Percentiles rank a stretch among this genome's conserved stretches.
Evolutionary conservation across 2,888 invertebrate species (phyloP).

Genomic region (Deilephila elpenor): DNA sequence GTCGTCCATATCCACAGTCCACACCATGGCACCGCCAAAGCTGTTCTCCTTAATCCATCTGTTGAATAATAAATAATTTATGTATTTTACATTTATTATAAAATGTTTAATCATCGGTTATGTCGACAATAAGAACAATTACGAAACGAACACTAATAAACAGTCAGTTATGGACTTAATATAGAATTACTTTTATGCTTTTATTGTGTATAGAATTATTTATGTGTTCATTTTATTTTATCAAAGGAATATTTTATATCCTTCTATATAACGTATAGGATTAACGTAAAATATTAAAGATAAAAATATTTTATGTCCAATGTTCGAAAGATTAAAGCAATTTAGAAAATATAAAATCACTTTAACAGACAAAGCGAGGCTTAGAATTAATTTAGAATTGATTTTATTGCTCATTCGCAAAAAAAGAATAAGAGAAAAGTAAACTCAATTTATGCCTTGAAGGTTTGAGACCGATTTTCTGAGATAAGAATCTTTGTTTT

Average conservation of each 20-base stretch:
- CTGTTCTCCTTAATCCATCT: constrained; percentile 94
- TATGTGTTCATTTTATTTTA: not conserved
- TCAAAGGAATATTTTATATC: too few relatives aligned
- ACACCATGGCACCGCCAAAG: constrained; percentile 97
- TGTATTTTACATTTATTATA: not conserved
- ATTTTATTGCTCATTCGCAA: constrained; percentile 7
- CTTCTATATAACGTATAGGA: too few relatives aligned
- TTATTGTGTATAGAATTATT: too few relatives aligned
- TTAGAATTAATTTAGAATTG: constrained; percentile 5
- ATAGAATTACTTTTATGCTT: too few relatives aligned
- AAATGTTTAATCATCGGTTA: too few relatives aligned
- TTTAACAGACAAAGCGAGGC: not conserved
- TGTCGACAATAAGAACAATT: too few relatives aligned
- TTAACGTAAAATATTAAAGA: too few relatives aligned
- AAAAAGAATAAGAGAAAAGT: too few relatives aligned
- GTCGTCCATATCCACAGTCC: constrained; percentile 98
- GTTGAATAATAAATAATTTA: constrained; percentile 10
- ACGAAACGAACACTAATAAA: too few relatives aligned
- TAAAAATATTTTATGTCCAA: too few relatives aligned
- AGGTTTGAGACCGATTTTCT: not conserved
- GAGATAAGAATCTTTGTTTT: not conserved
- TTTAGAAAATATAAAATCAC: constrained; percentile 10
- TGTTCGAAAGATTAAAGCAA: not conserved
- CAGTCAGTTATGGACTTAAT: too few relatives aligned
- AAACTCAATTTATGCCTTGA: not conserved